Conservation (phyloP, 2,888 invertebrate genomes). For the Thecocarcelia acutangulata region DNA sequence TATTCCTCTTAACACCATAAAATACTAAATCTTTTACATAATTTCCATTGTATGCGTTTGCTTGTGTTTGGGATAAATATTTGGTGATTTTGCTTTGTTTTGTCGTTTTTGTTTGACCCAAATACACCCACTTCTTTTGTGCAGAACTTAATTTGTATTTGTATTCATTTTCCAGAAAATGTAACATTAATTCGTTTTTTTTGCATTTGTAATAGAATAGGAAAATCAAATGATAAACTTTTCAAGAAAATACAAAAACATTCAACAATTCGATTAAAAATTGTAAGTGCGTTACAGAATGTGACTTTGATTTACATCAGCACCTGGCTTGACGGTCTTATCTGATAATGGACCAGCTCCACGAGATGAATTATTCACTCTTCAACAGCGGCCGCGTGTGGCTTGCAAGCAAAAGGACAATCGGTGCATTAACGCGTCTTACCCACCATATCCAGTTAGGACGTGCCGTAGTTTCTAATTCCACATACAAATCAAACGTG, state of each 20-base stretch:
- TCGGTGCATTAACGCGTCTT: no score
- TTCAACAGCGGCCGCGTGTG: no score
- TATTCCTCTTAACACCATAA: conserved; percentile 27
- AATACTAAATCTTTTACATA: conserved; percentile 5
- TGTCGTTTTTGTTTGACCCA: conserved; percentile 50
- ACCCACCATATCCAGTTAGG: no score
- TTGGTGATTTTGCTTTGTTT: conserved; percentile 26
- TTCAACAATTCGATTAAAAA: conserved; percentile 17
- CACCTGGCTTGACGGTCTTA: no score
- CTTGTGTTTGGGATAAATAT: conserved; percentile 28
- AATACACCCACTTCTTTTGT: conserved; percentile 41
- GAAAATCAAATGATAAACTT: conserved; percentile 13
- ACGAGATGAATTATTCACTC: no score
- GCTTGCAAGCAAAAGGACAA: no score
- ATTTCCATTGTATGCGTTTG: conserved; percentile 17
- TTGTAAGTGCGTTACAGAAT: not conserved
- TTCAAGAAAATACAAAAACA: not conserved
- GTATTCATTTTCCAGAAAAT: conserved; percentile 19
- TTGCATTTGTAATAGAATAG: conserved; percentile 22
- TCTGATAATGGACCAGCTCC: no score
- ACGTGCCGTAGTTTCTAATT: no score
- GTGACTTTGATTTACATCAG: no score
- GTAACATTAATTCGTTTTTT: conserved; percentile 8
- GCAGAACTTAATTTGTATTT: conserved; percentile 32
- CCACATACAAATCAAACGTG: no score